Evolutionary conservation across 1,140 invertebrate species (phyloP).

Genomic region (Trachymyrmex cornetzi): DNA sequence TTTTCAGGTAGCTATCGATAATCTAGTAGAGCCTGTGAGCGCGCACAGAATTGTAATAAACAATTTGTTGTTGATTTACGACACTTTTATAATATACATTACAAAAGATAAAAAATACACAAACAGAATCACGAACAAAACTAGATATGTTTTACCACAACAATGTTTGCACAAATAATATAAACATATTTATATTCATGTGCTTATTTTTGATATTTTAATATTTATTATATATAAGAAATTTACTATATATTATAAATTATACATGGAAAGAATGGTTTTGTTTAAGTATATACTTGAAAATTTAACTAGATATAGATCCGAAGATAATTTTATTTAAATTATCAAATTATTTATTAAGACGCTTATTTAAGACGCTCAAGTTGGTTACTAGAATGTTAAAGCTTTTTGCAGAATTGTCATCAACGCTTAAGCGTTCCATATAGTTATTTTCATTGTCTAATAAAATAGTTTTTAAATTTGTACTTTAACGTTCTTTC

Average conservation of each 20-base stretch:
- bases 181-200: background rate
- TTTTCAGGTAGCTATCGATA: background rate
- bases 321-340: too few relatives aligned
- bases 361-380: too few relatives aligned
- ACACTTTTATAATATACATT: background rate
- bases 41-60: background rate
- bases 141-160: background rate
- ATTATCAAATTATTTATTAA: too few relatives aligned
- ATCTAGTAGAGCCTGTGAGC: background rate
- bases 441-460: too few relatives aligned
- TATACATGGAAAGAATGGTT: too few relatives aligned
- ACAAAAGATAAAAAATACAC: background rate
- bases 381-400: too few relatives aligned
- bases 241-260: background rate
- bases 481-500: too few relatives aligned
- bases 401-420: too few relatives aligned
- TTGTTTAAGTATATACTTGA: too few relatives aligned
- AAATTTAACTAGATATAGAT: too few relatives aligned
- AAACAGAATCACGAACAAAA: background rate
- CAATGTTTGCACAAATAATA: background rate
- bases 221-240: background rate
- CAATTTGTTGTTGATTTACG: slow-evolving; percentile 22
- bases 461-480: too few relatives aligned
- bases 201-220: background rate
- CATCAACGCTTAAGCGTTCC: too few relatives aligned